Base-by-base conservation (phyloP, 2,797 vertebrate species). In the Hoplostethus atlanticus region DNA sequence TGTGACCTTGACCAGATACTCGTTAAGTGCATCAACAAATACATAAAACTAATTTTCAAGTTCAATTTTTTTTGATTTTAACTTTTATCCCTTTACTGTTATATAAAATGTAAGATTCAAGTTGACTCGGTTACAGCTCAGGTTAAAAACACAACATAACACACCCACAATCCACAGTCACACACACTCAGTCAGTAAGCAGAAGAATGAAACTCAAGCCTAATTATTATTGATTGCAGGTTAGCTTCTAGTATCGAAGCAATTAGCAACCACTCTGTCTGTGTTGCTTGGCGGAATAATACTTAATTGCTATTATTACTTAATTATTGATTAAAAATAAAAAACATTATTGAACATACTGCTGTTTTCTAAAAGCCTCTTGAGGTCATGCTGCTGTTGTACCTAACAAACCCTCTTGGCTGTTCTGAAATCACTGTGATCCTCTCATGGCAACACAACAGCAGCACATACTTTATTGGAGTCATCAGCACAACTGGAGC, bases 221-320 rank as follows among this genome's bases (percentile, higher is more conserved):
- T 87, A 88, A 92, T 92, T 86, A 85, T 87, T 87, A 88, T 61
- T 87, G 84, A 89, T 74, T 79, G 82, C 38, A 76, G 83, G 74
- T 83, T 92, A 81, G 86, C 89, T 88, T 82, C 67, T 13, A 84
- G 89, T 87, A 81, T 84, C 86, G 84, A 84, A 89, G 77, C 87
- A 89, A 92, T 90, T 84, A 90, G 7, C 34, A 40, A 10, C 40
- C 40, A 44, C 38, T 40, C 10, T 40, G 38, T 40, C 10, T 40
- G 6, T 3, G 1, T 44, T 12, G 9, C 12, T 10, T 44, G 3
- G 1, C 10, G 10, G 11, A 44, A 44, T 12, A 3, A 2, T 12
- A 44, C 11, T 13, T 44, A 44, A 44, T 44, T 44, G 40, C 40
- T 44, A 3, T 12, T 44, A 44, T 12, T 44, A 2, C 40, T 13